Evolutionary conservation across 2,113 vertebrate species (phyloP).

Genomic region (Candoia aspera): DNA sequence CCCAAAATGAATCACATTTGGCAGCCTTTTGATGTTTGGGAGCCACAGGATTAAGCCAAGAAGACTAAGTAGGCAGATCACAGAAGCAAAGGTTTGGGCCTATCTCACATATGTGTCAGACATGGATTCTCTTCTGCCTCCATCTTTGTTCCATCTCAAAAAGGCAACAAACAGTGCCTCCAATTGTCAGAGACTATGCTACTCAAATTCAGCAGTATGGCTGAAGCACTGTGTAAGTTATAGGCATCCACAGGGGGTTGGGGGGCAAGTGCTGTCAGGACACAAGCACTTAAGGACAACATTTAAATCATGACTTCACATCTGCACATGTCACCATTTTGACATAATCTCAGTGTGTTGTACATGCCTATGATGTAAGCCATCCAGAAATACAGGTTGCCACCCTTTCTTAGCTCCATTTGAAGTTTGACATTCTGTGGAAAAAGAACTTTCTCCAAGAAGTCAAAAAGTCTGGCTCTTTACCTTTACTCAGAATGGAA

Average conservation of each 20-base stretch:
- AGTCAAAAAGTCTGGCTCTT: background rate
- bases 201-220: background rate
- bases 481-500: background rate
- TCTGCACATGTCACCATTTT: background rate
- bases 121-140: background rate
- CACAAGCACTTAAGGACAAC: background rate
- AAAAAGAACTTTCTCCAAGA: background rate
- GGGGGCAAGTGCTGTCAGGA: background rate
- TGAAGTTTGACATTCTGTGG: background rate
- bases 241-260: background rate
- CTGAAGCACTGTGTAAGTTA: background rate
- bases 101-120: background rate
- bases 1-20: background rate
- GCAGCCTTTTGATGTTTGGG: background rate
- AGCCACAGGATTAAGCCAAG: background rate
- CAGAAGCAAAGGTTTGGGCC: background rate
- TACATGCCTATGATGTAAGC: background rate
- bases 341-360: background rate
- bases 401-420: background rate
- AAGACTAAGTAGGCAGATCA: background rate
- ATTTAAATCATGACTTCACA: background rate
- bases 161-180: background rate
- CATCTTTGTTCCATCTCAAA: background rate
- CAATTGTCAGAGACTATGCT: background rate
- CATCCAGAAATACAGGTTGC: background rate